phyloP scores from a whole-genome alignment of 2,888 invertebrate genomes.

The Oeneis ivallda region DNA sequence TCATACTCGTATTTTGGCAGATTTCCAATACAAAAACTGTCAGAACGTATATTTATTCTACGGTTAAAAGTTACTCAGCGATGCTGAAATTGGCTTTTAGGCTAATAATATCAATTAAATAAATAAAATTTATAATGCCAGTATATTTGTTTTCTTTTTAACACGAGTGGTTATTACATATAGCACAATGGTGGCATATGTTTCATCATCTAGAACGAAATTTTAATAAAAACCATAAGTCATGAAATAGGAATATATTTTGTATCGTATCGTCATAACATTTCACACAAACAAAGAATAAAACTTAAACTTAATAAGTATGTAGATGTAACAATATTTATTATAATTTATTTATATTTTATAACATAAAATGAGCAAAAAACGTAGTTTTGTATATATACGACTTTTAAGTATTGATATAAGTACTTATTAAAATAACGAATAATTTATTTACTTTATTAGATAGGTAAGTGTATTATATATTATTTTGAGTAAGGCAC shows the following conservation, averaged over 20 bases:
- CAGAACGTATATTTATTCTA: too few species aligned
- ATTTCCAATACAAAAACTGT: too few species aligned
- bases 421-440: neutral
- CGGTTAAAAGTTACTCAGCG: too few species aligned
- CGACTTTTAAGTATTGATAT: constrained; percentile 4
- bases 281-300: constrained; percentile 20
- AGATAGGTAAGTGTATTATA: constrained; percentile 9
- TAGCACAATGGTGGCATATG: too few species aligned
- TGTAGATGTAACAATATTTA: constrained; percentile 23
- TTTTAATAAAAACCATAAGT: constrained; percentile 9
- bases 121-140: neutral
- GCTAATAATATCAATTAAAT: neutral
- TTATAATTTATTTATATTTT: neutral
- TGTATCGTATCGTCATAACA: constrained; percentile 30
- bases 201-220: neutral
- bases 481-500: constrained; percentile 32
- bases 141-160: neutral
- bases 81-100: too few species aligned
- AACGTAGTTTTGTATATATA: constrained; percentile 9
- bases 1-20: too few species aligned
- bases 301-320: constrained; percentile 1
- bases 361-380: constrained; percentile 39
- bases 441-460: constrained; percentile 12
- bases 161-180: too few species aligned
- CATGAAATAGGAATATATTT: constrained; percentile 37